phyloP scores from a whole-genome alignment of 2,113 vertebrate species.

The Apteryx owenii region DNA sequence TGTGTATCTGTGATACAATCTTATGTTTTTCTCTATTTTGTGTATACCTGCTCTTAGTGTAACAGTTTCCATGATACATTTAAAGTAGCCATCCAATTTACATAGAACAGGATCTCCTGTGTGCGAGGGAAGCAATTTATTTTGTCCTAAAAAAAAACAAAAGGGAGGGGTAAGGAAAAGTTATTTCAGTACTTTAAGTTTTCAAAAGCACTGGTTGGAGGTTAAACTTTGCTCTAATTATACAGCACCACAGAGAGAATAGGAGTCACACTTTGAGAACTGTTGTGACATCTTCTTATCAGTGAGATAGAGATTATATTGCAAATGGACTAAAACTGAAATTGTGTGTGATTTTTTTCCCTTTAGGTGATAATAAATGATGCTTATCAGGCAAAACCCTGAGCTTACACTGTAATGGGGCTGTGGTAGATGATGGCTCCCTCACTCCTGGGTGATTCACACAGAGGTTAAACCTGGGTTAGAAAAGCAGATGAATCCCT shows the following conservation, averaged over 20 bases:
- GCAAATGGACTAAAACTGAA: not conserved
- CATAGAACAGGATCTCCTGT: not conserved
- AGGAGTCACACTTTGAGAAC: not conserved
- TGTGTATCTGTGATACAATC: not conserved
- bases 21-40: not conserved
- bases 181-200: slow-evolving; percentile 43
- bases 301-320: not conserved
- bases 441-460: not conserved
- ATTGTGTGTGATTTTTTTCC: not conserved
- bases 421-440: fast-evolving
- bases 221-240: slow-evolving; percentile 50
- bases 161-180: not conserved
- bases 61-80: not conserved
- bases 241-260: not conserved
- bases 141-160: not conserved
- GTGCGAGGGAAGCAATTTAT: not conserved
- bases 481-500: not conserved
- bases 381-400: not conserved
- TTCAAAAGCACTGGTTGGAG: slow-evolving; percentile 7
- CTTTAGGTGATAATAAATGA: not conserved
- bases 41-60: not conserved
- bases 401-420: not conserved
- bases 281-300: not conserved
- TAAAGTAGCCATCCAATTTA: not conserved
- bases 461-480: not conserved